phyloP scores from a whole-genome alignment of 1,140 invertebrate species.

The Muscidifurax raptorellus region DNA sequence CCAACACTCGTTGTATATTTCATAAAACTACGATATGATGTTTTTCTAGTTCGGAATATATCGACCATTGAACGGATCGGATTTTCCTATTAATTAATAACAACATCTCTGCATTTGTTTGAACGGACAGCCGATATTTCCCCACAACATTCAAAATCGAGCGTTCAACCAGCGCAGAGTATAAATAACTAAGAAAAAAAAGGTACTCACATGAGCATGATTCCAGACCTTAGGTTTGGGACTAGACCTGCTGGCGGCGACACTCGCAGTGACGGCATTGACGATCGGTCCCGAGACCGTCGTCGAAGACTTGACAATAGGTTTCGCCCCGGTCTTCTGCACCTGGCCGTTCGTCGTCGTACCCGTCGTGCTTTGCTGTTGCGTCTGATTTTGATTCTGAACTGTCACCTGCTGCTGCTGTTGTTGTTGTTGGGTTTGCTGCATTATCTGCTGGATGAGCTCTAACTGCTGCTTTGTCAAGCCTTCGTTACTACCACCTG shows the following conservation, averaged over 20 bases:
- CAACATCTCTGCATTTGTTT: too few relatives aligned
- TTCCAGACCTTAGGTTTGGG: slow-evolving; percentile 73
- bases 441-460: slow-evolving; percentile 87
- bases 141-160: too few relatives aligned
- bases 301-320: slow-evolving; percentile 43
- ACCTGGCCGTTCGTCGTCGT: slow-evolving; percentile 43
- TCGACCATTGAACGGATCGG: too few relatives aligned
- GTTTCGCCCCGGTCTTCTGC: slow-evolving; percentile 12
- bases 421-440: slow-evolving; percentile 79
- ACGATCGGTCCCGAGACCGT: slow-evolving; percentile 29
- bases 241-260: slow-evolving; percentile 65
- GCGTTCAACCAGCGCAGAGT: too few relatives aligned
- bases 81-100: too few relatives aligned
- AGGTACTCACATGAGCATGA: slow-evolving; percentile 67
- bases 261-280: slow-evolving; percentile 17
- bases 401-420: slow-evolving; percentile 75
- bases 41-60: too few relatives aligned
- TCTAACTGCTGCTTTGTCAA: slow-evolving; percentile 84
- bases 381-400: slow-evolving; percentile 57
- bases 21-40: too few relatives aligned
- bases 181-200: neutral
- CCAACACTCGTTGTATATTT: too few relatives aligned
- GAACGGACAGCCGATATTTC: too few relatives aligned
- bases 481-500: slow-evolving; percentile 79
- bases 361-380: slow-evolving; percentile 58